Percentiles rank a stretch among this genome's conserved stretches.
These are phyloP conservation scores for Lacanobia wlatinum DNA, from an alignment of 2,888 invertebrate genomes.

Conservation along the genomic window DNA sequence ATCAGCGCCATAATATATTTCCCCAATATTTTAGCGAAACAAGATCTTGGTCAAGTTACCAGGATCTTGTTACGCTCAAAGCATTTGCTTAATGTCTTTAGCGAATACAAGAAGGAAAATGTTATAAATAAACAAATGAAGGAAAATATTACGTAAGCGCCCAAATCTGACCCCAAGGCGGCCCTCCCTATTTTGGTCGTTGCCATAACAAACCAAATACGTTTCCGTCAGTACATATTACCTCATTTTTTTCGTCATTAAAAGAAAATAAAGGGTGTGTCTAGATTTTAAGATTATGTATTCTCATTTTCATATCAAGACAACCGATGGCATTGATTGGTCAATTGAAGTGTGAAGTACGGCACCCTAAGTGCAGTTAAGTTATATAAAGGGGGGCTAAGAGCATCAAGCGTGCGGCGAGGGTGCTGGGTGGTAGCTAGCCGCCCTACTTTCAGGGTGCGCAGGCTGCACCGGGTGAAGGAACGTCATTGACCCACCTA, in stretches of 20 bases:
- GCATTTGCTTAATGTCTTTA: not conserved
- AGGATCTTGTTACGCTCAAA: constrained; percentile 10
- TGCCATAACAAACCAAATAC: constrained; percentile 26
- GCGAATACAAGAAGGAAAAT: constrained; percentile 42
- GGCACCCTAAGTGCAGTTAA: constrained; percentile 47
- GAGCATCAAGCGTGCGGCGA: constrained; percentile 64
- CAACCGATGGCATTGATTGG: constrained; percentile 44
- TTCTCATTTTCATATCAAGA: not conserved
- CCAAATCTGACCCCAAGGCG: constrained; percentile 37
- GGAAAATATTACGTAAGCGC: constrained; percentile 36
- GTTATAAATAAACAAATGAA: constrained; percentile 49
- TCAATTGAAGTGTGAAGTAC: constrained; percentile 40
- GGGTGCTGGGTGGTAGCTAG: constrained; percentile 66
- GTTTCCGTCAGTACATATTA: constrained; percentile 23
- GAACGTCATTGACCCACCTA: constrained; percentile 87
- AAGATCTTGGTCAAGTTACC: too few relatives aligned
- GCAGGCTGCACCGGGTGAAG: constrained; percentile 83
- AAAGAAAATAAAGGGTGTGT: constrained; percentile 15
- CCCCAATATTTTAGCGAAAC: not conserved
- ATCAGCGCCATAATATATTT: not conserved
- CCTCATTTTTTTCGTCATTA: constrained; percentile 24
- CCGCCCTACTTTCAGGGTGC: constrained; percentile 85
- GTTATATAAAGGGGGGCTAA: constrained; percentile 65
- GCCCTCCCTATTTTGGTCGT: constrained; percentile 39
- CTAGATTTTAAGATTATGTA: not conserved